Base-by-base conservation (phyloP, 2,888 invertebrate genomes). In the Eilema sororculum region DNA sequence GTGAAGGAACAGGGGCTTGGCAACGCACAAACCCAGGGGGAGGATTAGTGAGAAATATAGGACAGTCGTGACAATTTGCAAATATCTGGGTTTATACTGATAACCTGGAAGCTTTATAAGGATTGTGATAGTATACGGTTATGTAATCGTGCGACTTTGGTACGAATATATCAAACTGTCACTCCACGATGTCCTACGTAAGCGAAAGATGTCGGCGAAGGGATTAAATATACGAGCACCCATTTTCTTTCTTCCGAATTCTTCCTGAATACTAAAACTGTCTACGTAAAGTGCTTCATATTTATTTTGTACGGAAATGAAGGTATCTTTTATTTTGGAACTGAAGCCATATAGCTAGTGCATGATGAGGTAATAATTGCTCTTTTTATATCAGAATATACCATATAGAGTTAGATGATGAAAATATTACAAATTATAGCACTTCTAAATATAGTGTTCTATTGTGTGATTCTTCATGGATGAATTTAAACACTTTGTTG, bases 1-100 rank as follows among this genome's bases (percentile, higher is more conserved):
- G 56, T 61, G 41, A 66, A 71, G 61, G 57, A 72, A 67, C 65
- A 65, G 76, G 77, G 82, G 83, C 75, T 80, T 73, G 80, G 65
- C 68, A 30, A 25, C 64, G 70, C 60, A 69, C 37, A 22, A 52
- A 37, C 22, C 24, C 30, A 56, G 68, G 30, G 69, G 66, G 71
- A 20, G 72, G 68, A 72, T 65, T 69, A 67, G 30, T 41, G 33
- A 71, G 69, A 68, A 59, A 78, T 73, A 59, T 75, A 57, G 68
- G 72, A 33, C 63, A 71, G 61, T 65, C 73, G 67, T 72, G 65
- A 72, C 33, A 28, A 28, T 62, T 62, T 41, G 62, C 62, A 41
- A 62, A 62, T 62, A 25, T 62, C 16, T 33, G 61, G 13, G 25
- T 4, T 20, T 59, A 41, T 4, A 25, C 28, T 28, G n/a, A 28